Evolutionary conservation across 2,888 invertebrate species (phyloP).

Genomic region (Protophormia terraenovae): DNA sequence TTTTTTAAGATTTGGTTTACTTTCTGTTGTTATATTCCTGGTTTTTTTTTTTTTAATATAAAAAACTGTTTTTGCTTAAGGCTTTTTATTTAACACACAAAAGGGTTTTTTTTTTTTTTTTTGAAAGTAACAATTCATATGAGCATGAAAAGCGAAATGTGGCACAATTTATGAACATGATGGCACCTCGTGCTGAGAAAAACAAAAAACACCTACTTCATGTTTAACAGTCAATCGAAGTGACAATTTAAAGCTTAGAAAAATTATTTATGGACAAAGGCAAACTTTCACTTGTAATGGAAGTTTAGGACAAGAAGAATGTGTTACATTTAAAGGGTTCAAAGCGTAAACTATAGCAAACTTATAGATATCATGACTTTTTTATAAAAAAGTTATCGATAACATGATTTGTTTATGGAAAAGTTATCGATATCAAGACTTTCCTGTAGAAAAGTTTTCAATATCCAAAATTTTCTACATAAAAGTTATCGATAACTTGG

Average conservation of each 20-base stretch:
- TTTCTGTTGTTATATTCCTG: no score
- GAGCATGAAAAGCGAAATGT: constrained; percentile 58
- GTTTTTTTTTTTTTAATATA: no score
- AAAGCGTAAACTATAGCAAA: no score
- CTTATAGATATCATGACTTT: no score
- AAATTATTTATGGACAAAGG: neutral
- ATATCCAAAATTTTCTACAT: no score
- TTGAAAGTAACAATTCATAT: constrained; percentile 25
- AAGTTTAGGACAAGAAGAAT: neutral
- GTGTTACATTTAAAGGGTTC: neutral
- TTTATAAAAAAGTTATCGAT: no score
- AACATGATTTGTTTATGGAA: no score
- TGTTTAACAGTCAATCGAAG: constrained; percentile 29
- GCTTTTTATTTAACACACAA: constrained; percentile 1
- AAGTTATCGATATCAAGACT: no score
- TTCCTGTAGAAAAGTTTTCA: no score
- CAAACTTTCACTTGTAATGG: constrained; percentile 45
- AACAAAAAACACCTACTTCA: constrained; percentile 36
- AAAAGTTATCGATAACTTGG: no score
- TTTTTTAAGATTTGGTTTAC: neutral
- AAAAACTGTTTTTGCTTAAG: neutral
- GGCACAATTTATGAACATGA: constrained; percentile 52
- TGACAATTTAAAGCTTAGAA: constrained; percentile 34
- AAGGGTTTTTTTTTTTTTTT: constrained; percentile 19
- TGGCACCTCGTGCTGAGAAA: constrained; percentile 44